Conservation (phyloP, 1,140 invertebrate genomes). For the Arion vulgaris region DNA sequence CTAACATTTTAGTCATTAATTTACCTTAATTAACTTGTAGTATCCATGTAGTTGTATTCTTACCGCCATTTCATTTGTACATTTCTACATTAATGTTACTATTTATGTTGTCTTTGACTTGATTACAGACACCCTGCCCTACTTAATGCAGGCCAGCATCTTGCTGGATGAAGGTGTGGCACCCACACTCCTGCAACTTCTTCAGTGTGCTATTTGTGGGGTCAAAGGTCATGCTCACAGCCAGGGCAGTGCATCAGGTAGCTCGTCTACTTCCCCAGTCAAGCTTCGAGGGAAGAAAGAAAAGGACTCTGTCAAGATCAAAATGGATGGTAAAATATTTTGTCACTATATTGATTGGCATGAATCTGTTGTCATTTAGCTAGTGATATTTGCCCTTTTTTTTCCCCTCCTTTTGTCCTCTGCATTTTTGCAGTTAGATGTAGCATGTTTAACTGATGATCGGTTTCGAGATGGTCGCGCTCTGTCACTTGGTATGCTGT, state of each 20-base stretch:
- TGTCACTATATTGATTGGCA: too few relatives aligned
- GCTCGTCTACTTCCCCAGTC: slow-evolving; percentile 55
- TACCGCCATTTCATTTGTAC: too few relatives aligned
- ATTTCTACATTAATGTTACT: too few relatives aligned
- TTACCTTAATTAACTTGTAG: too few relatives aligned
- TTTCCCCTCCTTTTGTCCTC: not conserved
- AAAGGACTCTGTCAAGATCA: slow-evolving; percentile 48
- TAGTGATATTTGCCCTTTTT: not conserved
- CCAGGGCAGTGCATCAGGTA: slow-evolving; percentile 35
- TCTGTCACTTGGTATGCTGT: too few relatives aligned
- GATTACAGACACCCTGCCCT: slow-evolving; percentile 78
- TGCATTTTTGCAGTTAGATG: too few relatives aligned
- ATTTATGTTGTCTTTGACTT: too few relatives aligned
- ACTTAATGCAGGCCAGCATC: slow-evolving; percentile 85
- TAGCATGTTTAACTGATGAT: too few relatives aligned
- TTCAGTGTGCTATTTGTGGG: slow-evolving; percentile 88
- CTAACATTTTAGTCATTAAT: too few relatives aligned
- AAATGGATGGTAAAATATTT: slow-evolving; percentile 20
- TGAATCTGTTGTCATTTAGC: too few relatives aligned
- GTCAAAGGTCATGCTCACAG: slow-evolving; percentile 59
- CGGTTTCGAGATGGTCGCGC: too few relatives aligned
- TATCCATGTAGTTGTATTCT: too few relatives aligned
- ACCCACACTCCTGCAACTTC: slow-evolving; percentile 88
- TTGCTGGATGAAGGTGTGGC: slow-evolving; percentile 94
- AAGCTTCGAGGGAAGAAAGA: slow-evolving; percentile 66